These are phyloP conservation scores for Amblyjoppa proteus DNA, from an alignment of 2,888 invertebrate species.

Conservation along the genomic window DNA sequence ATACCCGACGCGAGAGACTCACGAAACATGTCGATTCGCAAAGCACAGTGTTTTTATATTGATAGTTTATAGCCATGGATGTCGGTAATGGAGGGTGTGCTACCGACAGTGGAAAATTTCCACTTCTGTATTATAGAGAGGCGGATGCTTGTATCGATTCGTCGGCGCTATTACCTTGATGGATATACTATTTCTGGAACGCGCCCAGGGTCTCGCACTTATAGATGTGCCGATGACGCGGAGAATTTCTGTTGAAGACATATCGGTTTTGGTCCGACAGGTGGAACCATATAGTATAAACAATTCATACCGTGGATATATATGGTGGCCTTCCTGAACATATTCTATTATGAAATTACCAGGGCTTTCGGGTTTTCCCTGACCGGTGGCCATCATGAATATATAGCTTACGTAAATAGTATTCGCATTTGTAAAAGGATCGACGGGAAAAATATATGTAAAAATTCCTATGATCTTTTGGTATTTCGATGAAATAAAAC, in stretches of 20 bases:
- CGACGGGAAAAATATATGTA: not conserved
- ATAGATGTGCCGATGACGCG: slow-evolving; percentile 45
- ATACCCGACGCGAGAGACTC: not conserved
- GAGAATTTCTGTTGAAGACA: not conserved
- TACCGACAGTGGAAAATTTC: slow-evolving; percentile 38
- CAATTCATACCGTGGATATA: too few species aligned
- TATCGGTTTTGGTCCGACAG: not conserved
- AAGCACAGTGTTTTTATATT: not conserved
- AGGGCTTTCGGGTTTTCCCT: not conserved
- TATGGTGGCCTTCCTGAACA: too few species aligned
- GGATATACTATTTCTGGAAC: slow-evolving; percentile 61
- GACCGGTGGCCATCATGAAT: not conserved
- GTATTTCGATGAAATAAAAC: not conserved
- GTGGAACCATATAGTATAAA: not conserved
- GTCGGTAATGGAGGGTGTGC: slow-evolving; percentile 24
- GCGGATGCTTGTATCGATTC: slow-evolving; percentile 58
- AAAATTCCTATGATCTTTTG: not conserved
- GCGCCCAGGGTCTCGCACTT: slow-evolving; percentile 40
- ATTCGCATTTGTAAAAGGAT: not conserved
- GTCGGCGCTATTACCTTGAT: slow-evolving; percentile 57
- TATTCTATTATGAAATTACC: not conserved
- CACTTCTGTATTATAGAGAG: slow-evolving; percentile 6
- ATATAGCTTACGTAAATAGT: not conserved
- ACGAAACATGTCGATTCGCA: not conserved
- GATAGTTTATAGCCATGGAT: not conserved